Evolutionary conservation across 2,797 vertebrate species (phyloP).

Genomic region (Emydoidea blandingii): DNA sequence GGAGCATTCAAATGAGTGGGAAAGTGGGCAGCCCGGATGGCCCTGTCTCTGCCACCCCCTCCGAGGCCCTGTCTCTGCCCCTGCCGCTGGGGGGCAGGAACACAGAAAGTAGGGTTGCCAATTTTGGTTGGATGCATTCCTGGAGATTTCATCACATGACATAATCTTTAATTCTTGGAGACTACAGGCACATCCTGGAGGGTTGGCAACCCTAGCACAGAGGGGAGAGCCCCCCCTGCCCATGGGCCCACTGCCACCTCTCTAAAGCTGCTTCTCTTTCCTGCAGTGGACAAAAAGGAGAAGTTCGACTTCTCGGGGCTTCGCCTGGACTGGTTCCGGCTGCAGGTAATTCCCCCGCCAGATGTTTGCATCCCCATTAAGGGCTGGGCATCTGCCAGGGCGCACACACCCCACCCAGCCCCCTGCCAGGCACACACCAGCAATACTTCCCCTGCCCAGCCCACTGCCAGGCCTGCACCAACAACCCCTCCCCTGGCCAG

Average conservation of each 20-base stretch:
- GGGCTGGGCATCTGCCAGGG: background rate
- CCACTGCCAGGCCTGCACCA: background rate
- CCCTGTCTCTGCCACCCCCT: too few relatives aligned
- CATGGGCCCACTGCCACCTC: background rate
- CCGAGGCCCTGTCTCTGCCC: background rate
- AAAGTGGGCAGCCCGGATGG: too few relatives aligned
- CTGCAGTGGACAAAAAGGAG: conserved; percentile 86
- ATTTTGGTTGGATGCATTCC: too few relatives aligned
- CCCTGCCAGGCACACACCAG: too few relatives aligned
- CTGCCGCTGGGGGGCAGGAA: background rate
- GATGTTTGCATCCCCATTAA: background rate
- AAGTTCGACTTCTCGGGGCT: conserved; percentile 89
- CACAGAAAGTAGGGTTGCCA: too few relatives aligned
- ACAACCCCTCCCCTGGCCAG: too few relatives aligned
- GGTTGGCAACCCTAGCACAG: background rate
- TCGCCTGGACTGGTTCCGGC: conserved; percentile 93
- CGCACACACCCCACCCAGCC: background rate
- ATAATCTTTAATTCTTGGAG: too few relatives aligned
- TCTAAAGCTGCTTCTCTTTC: background rate
- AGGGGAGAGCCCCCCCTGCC: background rate
- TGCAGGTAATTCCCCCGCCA: conserved; percentile 84
- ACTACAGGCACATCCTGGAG: too few relatives aligned
- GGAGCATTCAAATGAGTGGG: too few relatives aligned
- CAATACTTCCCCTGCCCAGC: background rate
- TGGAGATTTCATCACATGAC: too few relatives aligned